These are phyloP conservation scores for Drosophila punjabiensis DNA, from an alignment of 1,140 invertebrate genomes.

Conservation along the genomic window DNA sequence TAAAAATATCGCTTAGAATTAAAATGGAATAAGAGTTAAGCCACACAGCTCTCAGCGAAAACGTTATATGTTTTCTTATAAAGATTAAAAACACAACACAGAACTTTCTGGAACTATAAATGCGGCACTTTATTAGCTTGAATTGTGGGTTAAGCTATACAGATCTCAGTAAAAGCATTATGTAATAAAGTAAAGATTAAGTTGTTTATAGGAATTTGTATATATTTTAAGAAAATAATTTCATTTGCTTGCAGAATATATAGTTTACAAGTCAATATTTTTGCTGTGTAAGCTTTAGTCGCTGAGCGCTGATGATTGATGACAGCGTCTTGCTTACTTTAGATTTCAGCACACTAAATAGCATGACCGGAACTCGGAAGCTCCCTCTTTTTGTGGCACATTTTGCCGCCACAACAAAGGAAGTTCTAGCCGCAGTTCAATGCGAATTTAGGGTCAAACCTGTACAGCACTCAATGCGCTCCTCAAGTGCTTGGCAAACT, in stretches of 20 bases:
- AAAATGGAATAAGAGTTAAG: too few relatives aligned
- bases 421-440: conserved; percentile 37
- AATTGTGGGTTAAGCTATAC: not conserved
- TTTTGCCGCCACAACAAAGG: conserved; percentile 45
- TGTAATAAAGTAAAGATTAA: not conserved
- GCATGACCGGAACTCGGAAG: conserved; percentile 64
- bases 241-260: not conserved
- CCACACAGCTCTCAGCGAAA: too few relatives aligned
- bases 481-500: conserved; percentile 45
- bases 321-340: conserved; percentile 46
- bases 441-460: conserved; percentile 27
- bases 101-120: conserved; percentile 23
- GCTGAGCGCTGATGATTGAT: conserved; percentile 19
- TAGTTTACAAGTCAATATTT: conserved; percentile 10
- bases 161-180: not conserved
- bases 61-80: too few relatives aligned
- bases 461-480: conserved; percentile 16
- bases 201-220: not conserved
- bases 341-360: conserved; percentile 53
- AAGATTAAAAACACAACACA: too few relatives aligned
- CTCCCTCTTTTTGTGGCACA: conserved; percentile 34
- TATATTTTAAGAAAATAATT: not conserved
- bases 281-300: not conserved
- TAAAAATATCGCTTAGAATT: too few relatives aligned
- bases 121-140: not conserved